These are phyloP conservation scores for Anas bernieri DNA, from an alignment of 2,797 vertebrate species.

Conservation along the genomic window DNA sequence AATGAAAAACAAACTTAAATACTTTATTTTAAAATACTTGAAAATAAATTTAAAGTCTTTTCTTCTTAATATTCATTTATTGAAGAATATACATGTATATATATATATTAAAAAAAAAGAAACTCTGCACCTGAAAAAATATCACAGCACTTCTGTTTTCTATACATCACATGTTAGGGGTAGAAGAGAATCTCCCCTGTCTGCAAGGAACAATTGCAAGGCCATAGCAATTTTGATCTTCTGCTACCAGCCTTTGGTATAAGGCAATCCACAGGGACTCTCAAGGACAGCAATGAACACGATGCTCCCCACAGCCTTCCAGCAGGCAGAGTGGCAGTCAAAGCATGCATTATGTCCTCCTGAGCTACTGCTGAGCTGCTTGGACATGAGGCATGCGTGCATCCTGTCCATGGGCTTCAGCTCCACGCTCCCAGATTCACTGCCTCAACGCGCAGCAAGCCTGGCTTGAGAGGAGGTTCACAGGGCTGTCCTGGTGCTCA, in stretches of 20 bases:
- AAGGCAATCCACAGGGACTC: background rate
- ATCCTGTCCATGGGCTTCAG: background rate
- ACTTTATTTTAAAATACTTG: background rate
- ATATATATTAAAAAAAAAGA: background rate
- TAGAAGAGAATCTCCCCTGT: background rate
- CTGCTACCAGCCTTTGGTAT: background rate
- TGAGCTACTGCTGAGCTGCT: accelerated
- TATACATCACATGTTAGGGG: background rate
- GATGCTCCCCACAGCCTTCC: background rate
- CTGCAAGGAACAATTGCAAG: background rate
- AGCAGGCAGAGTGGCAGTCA: background rate
- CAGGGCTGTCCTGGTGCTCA: background rate
- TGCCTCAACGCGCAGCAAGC: background rate
- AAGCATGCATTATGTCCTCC: background rate
- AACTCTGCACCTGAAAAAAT: background rate
- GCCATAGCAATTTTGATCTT: background rate
- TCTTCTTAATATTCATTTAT: too few relatives aligned
- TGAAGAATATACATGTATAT: background rate
- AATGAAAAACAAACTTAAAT: background rate
- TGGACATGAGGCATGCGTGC: accelerated
- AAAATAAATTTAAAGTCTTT: background rate
- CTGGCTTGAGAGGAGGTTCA: background rate
- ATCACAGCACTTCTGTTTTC: background rate
- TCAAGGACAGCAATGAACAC: background rate
- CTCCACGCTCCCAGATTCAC: too few relatives aligned